phyloP scores from a whole-genome alignment of 2,797 vertebrate species.

The Rhinella marina region DNA sequence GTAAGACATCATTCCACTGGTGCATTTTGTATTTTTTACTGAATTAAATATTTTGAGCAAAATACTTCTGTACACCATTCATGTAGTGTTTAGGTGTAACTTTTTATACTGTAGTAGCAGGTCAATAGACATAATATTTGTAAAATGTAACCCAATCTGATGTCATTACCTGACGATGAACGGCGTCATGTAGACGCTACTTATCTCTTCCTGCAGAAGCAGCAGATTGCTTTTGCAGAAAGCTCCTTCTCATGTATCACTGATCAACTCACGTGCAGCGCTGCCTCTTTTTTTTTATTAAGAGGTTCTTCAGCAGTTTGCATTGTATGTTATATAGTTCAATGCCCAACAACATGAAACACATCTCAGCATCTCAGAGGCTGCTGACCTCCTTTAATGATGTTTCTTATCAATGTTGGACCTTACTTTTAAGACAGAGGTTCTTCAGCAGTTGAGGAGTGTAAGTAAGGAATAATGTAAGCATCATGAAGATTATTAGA shows the following conservation, averaged over 20 bases:
- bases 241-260: neutral
- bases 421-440: neutral
- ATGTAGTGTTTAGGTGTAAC: no score
- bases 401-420: neutral
- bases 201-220: neutral
- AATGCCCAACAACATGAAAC: no score
- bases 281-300: no score
- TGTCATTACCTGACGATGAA: neutral
- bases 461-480: neutral
- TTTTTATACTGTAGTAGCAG: no score
- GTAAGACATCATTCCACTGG: neutral
- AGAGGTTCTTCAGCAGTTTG: no score
- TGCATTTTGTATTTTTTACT: neutral
- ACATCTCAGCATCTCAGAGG: neutral
- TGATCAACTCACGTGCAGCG: no score
- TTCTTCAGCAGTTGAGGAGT: neutral
- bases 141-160: neutral
- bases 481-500: neutral
- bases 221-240: no score
- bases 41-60: neutral
- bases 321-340: no score
- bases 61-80: neutral
- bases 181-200: no score
- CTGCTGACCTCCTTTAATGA: neutral
- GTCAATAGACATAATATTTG: neutral